These are phyloP conservation scores for Protaetia brevitarsis DNA, from an alignment of 1,140 invertebrate species.

Conservation along the genomic window DNA sequence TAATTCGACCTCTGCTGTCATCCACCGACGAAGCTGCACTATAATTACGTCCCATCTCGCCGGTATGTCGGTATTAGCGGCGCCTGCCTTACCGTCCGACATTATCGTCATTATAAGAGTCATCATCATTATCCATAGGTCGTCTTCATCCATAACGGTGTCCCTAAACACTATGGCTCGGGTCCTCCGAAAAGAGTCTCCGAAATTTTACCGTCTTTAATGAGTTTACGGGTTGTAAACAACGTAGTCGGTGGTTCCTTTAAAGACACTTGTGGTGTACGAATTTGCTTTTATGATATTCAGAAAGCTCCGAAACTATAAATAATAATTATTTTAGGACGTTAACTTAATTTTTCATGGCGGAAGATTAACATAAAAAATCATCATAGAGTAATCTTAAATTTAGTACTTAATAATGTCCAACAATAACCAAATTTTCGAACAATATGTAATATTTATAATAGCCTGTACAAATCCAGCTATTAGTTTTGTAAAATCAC, in stretches of 20 bases:
- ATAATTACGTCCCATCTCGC: constrained; percentile 41
- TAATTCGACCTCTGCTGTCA: constrained; percentile 33
- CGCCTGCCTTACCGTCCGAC: constrained; percentile 42
- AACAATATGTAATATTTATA: too few relatives aligned
- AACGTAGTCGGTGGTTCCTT: neutral
- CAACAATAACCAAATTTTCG: too few relatives aligned
- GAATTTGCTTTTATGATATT: too few relatives aligned
- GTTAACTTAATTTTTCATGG: too few relatives aligned
- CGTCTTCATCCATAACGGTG: constrained; percentile 32
- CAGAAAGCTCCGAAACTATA: too few relatives aligned
- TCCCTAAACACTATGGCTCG: neutral
- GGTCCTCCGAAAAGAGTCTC: neutral
- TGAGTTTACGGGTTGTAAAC: constrained; percentile 7
- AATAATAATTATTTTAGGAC: too few relatives aligned
- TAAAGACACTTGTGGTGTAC: constrained; percentile 1
- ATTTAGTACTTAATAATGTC: too few relatives aligned
- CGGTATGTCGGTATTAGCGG: constrained; percentile 42
- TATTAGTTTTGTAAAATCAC: too few relatives aligned
- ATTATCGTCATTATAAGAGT: constrained; percentile 46
- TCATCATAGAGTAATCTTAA: too few relatives aligned
- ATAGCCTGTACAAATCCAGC: too few relatives aligned
- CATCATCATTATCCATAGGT: constrained; percentile 45
- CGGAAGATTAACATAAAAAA: too few relatives aligned
- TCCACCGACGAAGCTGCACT: constrained; percentile 32
- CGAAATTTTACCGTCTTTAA: constrained; percentile 12